phyloP scores from a whole-genome alignment of 2,888 invertebrate genomes.

The Amphipoea oculea region DNA sequence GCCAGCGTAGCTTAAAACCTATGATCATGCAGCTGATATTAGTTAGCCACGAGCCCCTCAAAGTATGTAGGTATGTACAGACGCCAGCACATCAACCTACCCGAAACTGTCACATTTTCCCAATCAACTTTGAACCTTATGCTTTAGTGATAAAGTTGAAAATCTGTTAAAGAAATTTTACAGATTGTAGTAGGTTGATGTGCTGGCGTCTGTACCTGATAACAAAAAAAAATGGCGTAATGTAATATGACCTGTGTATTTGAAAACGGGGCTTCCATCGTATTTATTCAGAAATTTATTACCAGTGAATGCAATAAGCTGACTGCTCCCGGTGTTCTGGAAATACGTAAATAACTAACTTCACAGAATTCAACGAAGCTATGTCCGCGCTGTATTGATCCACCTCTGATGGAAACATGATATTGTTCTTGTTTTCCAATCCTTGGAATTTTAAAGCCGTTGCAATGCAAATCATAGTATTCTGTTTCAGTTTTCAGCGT shows the following conservation, averaged over 20 bases:
- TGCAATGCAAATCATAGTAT: background rate
- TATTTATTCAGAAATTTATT: background rate
- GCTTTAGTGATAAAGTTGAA: no score
- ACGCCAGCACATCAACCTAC: no score
- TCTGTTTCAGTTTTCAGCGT: conserved; percentile 4
- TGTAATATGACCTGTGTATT: background rate
- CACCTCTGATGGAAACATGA: background rate
- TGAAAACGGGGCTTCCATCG: background rate
- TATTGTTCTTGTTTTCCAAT: conserved; percentile 2
- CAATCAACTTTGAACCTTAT: no score
- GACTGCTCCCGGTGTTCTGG: background rate
- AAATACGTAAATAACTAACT: background rate
- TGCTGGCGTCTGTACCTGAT: background rate
- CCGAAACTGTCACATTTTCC: no score
- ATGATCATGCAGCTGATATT: background rate
- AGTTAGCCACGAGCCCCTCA: background rate
- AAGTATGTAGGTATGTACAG: background rate
- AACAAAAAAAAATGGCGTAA: background rate
- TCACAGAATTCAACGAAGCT: background rate
- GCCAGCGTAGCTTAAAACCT: background rate
- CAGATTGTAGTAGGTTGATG: no score
- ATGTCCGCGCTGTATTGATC: background rate
- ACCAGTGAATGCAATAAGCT: background rate
- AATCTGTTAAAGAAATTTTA: no score
- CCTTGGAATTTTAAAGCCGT: background rate